Base-by-base conservation (phyloP, 2,113 vertebrate genomes). In the Picathartes gymnocephalus region DNA sequence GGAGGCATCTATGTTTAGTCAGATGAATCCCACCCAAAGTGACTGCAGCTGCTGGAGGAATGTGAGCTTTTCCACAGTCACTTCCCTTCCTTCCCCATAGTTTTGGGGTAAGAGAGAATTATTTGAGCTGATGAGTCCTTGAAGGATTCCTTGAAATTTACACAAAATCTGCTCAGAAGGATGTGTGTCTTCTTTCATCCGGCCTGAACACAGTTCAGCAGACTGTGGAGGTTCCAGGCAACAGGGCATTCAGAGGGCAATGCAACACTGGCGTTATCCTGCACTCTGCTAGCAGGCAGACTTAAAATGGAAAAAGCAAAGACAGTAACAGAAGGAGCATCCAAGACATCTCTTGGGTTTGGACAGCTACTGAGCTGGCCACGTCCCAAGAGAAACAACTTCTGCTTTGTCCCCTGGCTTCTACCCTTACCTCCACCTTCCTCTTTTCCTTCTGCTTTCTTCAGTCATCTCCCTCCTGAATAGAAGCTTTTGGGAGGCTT, bases 311-410 rank as follows among this genome's bases (percentile, higher is more conserved):
- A 16, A 83, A 88, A 81, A 91, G 24, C 45, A 86, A 81, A 74
- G 77, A 88, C 65, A 66, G 40, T 47, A 54, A 78, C 42, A 72
- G 72, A 84, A 93, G 91, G 69, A 95, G n/a, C 78, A 94, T 86
- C 92, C 81, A 76, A 81, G 42, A 62, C 45, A 82, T 84, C 82
- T 92, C 73, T 71, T 86, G 70, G 70, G 66, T 86, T 92, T 51
- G 58, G 53, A 61, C 74, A 93, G 86, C 95, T 96, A 95, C 91
- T 96, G 93, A 94, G 61, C 64, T 95, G 96, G 96, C 82, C 30
- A 16, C 44, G 86, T 90, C 87, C 84, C 91, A 96, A 95, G 83
- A 96, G 92, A 96, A 97, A 97, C 77, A 96, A 96, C 69, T 94
- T 96, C 72, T 1, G 0, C 84, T 71, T 81, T 74, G 53, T 92